These are phyloP conservation scores for Leptinotarsa tumamoca DNA, from an alignment of 2,888 invertebrate species.

Conservation along the genomic window DNA sequence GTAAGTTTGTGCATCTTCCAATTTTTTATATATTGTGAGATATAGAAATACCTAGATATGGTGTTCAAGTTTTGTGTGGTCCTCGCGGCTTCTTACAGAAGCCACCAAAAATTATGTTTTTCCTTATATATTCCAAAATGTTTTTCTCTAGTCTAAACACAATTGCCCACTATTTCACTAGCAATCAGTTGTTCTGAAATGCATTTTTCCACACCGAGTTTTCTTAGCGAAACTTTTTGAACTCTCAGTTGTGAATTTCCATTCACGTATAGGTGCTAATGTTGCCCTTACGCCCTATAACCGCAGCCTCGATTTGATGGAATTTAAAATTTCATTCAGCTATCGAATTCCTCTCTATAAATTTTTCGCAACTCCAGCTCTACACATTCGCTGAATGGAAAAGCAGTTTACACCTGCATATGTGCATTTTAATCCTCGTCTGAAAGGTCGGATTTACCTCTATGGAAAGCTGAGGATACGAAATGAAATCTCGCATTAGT, in stretches of 20 bases:
- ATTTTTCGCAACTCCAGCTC: conserved; percentile 27
- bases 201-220: too few species aligned
- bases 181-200: too few species aligned
- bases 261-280: not conserved
- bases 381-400: conserved; percentile 21
- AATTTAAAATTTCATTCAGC: conserved; percentile 29
- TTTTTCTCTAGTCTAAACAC: too few species aligned
- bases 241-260: not conserved
- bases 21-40: too few species aligned
- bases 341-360: conserved; percentile 12
- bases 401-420: conserved; percentile 18
- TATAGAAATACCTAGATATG: too few species aligned
- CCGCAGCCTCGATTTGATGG: conserved; percentile 26
- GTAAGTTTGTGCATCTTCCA: too few species aligned
- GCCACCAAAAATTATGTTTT: too few species aligned
- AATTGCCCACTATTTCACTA: too few species aligned
- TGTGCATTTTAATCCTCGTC: not conserved
- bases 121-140: too few species aligned
- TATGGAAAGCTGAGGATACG: conserved; percentile 1
- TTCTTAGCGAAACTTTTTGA: not conserved
- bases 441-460: conserved; percentile 16
- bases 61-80: too few species aligned
- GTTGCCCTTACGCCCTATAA: not conserved
- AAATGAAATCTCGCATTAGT: conserved; percentile 31
- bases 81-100: too few species aligned